Evolutionary conservation across 2,113 vertebrate genomes (phyloP).

Genomic region (Sander vitreus): DNA sequence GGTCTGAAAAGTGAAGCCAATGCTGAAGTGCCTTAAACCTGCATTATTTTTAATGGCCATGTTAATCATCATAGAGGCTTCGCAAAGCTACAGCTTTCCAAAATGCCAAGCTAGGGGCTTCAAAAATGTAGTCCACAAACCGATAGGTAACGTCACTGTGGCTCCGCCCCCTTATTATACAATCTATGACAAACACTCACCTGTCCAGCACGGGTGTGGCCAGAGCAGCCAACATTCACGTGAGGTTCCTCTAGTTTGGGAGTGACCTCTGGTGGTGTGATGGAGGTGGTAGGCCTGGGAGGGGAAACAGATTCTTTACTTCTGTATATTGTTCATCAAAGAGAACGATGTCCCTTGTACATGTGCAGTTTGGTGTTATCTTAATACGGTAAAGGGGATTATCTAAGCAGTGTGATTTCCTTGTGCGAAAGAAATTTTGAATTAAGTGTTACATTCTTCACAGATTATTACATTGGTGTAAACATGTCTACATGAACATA

Average conservation of each 20-base stretch:
- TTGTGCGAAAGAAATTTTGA: neutral
- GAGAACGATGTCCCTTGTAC: neutral
- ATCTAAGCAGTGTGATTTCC: neutral
- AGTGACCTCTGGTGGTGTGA: constrained; percentile 22
- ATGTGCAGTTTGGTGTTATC: constrained; percentile 1
- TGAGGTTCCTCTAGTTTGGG: constrained; percentile 12
- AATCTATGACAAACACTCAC: constrained; percentile 5
- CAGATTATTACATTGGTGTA: neutral
- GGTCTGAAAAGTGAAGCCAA: too few relatives aligned
- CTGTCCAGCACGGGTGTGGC: constrained; percentile 86
- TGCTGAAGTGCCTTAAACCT: too few relatives aligned
- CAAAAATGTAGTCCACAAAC: too few relatives aligned
- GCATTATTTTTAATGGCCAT: too few relatives aligned
- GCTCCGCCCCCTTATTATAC: too few relatives aligned
- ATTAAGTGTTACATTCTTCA: neutral
- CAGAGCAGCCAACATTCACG: constrained; percentile 61
- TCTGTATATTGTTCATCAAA: neutral
- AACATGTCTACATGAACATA: neutral
- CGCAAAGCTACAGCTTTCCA: too few relatives aligned
- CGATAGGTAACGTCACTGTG: too few relatives aligned
- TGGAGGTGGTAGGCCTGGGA: constrained; percentile 36
- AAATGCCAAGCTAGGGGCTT: too few relatives aligned
- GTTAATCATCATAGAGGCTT: too few relatives aligned
- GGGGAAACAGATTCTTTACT: neutral
- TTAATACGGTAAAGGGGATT: neutral